These are phyloP conservation scores for Lithosia quadra DNA, from an alignment of 2,888 invertebrate species.

Conservation along the genomic window DNA sequence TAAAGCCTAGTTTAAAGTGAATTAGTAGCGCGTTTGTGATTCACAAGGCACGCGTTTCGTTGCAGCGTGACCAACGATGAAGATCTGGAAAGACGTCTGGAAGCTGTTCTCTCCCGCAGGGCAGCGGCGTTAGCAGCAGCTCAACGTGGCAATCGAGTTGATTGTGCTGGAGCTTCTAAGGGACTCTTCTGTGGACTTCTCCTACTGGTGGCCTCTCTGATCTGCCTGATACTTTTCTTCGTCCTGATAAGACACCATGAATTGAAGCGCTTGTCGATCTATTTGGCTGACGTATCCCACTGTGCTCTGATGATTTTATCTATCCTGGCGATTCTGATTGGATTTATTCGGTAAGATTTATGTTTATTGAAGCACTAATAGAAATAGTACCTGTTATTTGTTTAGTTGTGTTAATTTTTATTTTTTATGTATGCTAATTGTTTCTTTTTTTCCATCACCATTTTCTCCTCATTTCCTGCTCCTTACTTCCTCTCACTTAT, in stretches of 20 bases:
- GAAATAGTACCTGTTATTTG: background rate
- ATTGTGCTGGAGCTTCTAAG: slow-evolving; percentile 98
- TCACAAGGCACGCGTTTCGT: slow-evolving; percentile 80
- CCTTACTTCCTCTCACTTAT: slow-evolving; percentile 33
- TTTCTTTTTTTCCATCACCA: slow-evolving; percentile 38
- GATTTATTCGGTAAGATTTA: slow-evolving; percentile 92
- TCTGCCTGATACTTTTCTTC: slow-evolving; percentile 98
- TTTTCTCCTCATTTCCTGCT: slow-evolving; percentile 28
- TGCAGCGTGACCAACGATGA: slow-evolving; percentile 90
- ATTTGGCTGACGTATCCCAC: slow-evolving; percentile 96
- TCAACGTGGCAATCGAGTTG: slow-evolving; percentile 93
- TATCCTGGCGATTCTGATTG: slow-evolving; percentile 95
- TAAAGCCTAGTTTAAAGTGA: slow-evolving; percentile 19
- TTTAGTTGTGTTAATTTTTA: slow-evolving; percentile 30
- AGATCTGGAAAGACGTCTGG: slow-evolving; percentile 95
- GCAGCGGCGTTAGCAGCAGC: slow-evolving; percentile 95
- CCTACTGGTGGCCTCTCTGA: slow-evolving; percentile 95
- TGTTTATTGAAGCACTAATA: slow-evolving; percentile 16
- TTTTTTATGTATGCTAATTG: too few relatives aligned
- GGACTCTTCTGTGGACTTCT: slow-evolving; percentile 97
- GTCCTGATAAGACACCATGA: slow-evolving; percentile 95
- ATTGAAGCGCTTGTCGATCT: slow-evolving; percentile 94
- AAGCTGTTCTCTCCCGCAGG: slow-evolving; percentile 94
- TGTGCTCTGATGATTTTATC: slow-evolving; percentile 95
- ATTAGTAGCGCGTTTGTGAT: slow-evolving; percentile 50